These are phyloP conservation scores for Australoheros scitulus DNA, from an alignment of 2,113 vertebrate genomes.

Conservation along the genomic window DNA sequence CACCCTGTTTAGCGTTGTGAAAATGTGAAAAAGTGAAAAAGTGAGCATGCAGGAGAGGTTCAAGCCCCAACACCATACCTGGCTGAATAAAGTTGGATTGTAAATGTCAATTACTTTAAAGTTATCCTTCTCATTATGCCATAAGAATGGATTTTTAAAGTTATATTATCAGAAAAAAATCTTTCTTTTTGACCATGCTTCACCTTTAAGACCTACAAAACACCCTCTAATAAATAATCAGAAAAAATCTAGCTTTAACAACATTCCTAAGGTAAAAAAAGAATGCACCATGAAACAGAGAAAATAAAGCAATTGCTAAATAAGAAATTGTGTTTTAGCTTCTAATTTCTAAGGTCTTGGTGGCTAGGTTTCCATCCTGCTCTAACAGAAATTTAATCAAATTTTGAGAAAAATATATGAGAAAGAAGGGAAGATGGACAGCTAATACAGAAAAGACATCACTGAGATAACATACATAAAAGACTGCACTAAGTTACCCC, in stretches of 20 bases:
- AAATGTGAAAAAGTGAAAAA: too few species aligned
- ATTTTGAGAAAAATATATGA: neutral
- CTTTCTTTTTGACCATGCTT: neutral
- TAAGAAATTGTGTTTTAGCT: neutral
- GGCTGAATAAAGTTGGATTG: neutral
- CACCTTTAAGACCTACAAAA: neutral
- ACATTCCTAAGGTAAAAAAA: neutral
- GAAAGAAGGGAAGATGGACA: neutral
- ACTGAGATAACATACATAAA: neutral
- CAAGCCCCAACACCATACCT: neutral
- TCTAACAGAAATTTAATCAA: neutral
- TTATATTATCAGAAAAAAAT: neutral
- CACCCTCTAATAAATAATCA: neutral
- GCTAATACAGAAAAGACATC: neutral
- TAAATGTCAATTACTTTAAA: neutral
- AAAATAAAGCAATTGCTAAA: too few species aligned
- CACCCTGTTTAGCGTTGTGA: too few species aligned
- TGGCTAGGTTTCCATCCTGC: too few species aligned
- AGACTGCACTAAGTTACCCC: neutral
- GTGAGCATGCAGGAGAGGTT: too few species aligned
- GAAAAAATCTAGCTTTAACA: neutral
- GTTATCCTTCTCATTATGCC: neutral
- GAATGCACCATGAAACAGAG: neutral
- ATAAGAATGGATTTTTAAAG: neutral
- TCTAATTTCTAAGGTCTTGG: too few species aligned